Conservation (phyloP, 2,797 vertebrate species). For the Gymnoscopelus microlampas region DNA sequence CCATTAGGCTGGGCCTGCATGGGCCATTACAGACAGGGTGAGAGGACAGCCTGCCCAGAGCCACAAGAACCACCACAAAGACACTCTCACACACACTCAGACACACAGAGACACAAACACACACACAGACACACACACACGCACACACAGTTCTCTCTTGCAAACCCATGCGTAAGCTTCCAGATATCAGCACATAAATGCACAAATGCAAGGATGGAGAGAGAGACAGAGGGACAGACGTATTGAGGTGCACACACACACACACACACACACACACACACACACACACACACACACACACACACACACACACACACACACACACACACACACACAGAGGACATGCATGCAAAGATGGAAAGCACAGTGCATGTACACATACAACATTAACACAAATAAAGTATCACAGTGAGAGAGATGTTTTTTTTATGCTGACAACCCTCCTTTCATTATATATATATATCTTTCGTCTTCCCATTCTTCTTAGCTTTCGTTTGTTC, state of each 20-base stretch:
- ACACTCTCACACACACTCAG: constrained; percentile 2
- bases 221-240: constrained; percentile 24
- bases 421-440: neutral
- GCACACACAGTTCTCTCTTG: neutral
- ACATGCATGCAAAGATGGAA: constrained; percentile 20
- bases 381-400: constrained; percentile 3
- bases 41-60: constrained; percentile 78
- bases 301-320: too few relatives aligned
- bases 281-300: too few relatives aligned
- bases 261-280: too few relatives aligned
- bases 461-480: neutral
- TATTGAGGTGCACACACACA: constrained; percentile 15
- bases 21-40: constrained; percentile 82
- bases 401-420: neutral
- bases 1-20: constrained; percentile 82
- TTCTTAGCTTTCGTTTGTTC: constrained; percentile 26
- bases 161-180: neutral
- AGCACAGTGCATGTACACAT: neutral
- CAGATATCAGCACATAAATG: neutral
- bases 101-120: constrained; percentile 5
- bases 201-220: neutral
- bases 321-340: too few relatives aligned
- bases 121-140: constrained; percentile 8
- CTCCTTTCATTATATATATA: neutral
- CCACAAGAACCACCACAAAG: constrained; percentile 33